A percentile compares a stretch with the other conserved stretches of the same genome.
Conservation (phyloP, 2,113 vertebrate genomes). For the Poecile atricapillus region DNA sequence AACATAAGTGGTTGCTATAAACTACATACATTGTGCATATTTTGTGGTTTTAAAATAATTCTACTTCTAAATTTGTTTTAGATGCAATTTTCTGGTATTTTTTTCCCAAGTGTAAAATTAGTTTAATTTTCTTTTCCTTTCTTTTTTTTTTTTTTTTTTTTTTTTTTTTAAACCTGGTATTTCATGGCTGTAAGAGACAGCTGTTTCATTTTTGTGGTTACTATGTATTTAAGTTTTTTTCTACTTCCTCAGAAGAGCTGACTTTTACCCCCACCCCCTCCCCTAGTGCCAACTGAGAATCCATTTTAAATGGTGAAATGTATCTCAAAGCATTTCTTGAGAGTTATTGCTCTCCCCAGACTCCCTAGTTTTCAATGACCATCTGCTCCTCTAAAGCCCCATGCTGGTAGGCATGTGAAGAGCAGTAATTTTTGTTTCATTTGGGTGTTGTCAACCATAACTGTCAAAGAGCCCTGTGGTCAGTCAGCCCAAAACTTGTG, state of each 20-base stretch:
- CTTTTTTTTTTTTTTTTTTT: background rate
- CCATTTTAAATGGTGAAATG: background rate
- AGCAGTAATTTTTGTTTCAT: background rate
- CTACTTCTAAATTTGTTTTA: background rate
- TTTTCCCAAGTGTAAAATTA: background rate
- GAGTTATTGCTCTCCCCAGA: background rate
- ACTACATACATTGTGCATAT: background rate
- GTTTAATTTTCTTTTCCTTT: background rate
- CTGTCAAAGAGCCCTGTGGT: constrained; percentile 40
- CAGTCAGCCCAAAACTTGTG: constrained; percentile 37
- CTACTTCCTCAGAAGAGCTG: background rate
- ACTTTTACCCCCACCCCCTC: background rate
- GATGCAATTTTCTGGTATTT: background rate
- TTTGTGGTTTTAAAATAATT: background rate
- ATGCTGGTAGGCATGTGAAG: background rate
- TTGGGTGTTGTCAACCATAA: constrained; percentile 46
- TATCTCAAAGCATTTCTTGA: background rate
- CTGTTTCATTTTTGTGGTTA: background rate
- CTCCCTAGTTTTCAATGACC: background rate
- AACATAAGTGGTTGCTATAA: background rate
- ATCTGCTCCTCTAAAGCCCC: background rate
- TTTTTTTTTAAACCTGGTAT: background rate
- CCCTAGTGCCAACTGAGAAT: background rate
- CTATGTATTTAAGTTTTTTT: background rate
- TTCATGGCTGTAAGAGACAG: background rate